Evolutionary conservation across 2,113 vertebrate genomes (phyloP).

Genomic region (Heptranchias perlo): DNA sequence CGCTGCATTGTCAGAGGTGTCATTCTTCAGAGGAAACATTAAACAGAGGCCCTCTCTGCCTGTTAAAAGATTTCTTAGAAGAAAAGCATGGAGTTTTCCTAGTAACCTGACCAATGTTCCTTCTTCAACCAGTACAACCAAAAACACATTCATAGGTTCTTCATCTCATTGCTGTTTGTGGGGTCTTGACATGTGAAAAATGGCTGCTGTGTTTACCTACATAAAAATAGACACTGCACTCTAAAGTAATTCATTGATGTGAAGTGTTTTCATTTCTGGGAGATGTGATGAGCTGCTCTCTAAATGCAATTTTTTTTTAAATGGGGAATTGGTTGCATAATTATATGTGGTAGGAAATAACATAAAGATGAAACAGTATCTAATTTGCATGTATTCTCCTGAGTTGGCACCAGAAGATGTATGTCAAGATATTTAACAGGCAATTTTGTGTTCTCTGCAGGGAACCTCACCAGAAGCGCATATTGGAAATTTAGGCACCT

Average conservation of each 20-base stretch:
- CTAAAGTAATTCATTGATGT: neutral
- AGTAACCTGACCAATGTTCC: neutral
- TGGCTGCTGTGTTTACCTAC: neutral
- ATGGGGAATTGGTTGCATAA: neutral
- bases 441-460: neutral
- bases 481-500: neutral
- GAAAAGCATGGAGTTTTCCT: neutral
- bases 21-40: neutral
- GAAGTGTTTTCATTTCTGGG: neutral
- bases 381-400: neutral
- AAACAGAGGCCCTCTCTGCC: neutral
- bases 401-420: neutral
- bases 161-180: neutral
- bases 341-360: neutral
- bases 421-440: neutral
- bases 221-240: neutral
- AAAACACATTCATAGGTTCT: neutral
- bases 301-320: neutral
- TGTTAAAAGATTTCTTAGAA: neutral
- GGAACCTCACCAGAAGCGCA: neutral
- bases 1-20: neutral
- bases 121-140: neutral
- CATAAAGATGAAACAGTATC: neutral
- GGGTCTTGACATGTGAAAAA: neutral
- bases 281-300: neutral